Evolutionary conservation across 1,140 invertebrate species (phyloP).

Genomic region (Drosophila ogumai): DNA sequence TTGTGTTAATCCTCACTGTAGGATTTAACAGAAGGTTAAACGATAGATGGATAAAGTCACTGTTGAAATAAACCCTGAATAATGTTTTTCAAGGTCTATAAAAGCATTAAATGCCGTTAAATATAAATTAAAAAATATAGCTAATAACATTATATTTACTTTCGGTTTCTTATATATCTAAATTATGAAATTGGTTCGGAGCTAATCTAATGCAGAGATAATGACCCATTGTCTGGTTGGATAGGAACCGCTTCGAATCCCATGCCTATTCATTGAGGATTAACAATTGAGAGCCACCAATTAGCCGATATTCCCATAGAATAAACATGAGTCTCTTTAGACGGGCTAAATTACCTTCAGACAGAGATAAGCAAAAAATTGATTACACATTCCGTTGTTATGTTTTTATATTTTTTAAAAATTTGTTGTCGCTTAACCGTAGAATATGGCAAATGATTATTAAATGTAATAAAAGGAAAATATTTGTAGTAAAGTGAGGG

Average conservation of each 20-base stretch:
- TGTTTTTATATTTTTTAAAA: not conserved
- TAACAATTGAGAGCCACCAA: conserved; percentile 32
- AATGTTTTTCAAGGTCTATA: not conserved
- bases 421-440: not conserved
- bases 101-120: not conserved
- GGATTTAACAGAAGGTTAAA: not conserved
- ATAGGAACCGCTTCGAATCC: conserved; percentile 16
- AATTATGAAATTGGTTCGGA: conserved; percentile 19
- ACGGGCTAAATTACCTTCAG: conserved; percentile 4
- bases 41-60: not conserved
- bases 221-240: conserved; percentile 23
- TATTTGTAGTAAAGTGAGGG: not conserved
- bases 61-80: not conserved
- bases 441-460: not conserved
- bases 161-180: conserved; percentile 4
- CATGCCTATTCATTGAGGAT: conserved; percentile 35
- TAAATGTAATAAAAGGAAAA: not conserved
- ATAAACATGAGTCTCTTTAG: conserved; percentile 33
- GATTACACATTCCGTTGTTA: not conserved
- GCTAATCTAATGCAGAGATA: conserved; percentile 12
- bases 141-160: not conserved
- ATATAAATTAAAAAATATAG: not conserved
- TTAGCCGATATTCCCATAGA: conserved; percentile 33
- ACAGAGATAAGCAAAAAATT: conserved; percentile 4
- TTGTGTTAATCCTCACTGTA: not conserved